Evolutionary conservation across 2,113 vertebrate species (phyloP), one percentile per base, ranked within the genome.

Genomic region (Paracanthobrama guichenoti): DNA sequence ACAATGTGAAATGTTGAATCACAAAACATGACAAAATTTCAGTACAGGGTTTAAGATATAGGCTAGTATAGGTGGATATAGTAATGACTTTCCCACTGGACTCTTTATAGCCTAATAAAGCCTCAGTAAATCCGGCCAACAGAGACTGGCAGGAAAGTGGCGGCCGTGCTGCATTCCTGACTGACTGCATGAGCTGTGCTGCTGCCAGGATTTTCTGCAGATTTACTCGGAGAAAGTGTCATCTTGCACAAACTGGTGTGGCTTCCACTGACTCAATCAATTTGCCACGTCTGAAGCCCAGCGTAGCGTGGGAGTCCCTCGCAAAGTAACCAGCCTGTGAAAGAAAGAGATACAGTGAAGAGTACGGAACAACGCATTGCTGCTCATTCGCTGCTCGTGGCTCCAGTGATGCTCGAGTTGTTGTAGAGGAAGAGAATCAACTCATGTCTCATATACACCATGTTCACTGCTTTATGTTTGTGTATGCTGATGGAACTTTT

Each of bases 191-290:
- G 92, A 89, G 85, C 87, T 88, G 79, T 66, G n/a, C 67, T 16
- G 16, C 90, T 93, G 93, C 90, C 93, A 93, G 93, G 89, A 93
- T 96, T 93, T 94, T 92, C 92, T 93, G 93, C 89, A 87, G 90
- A 94, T 95, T 95, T 95, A 93, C 92, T 93, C 82, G 91, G 91
- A 93, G 94, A 96, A 95, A 96, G 93, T 93, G 90, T 94, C 93
- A 91, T 94, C 89, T 94, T 93, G 92, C 93, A 92, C 91, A 93
- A 93, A 93, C 93, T 90, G 93, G 92, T 94, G 94, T 93, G 91
- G 94, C 92, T 96, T 94, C 94, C 95, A 95, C 93, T 91, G 85
- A 86, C 83, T 85, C 92, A 96, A 96, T 96, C 93, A 92, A 96
- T 97, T 97, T 86, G 93, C 91, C 92, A 96, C 93, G 94, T 93